Percentiles rank a stretch among this genome's conserved stretches.
Conservation (phyloP, 2,113 vertebrate species). For the Corythaixoides concolor region DNA sequence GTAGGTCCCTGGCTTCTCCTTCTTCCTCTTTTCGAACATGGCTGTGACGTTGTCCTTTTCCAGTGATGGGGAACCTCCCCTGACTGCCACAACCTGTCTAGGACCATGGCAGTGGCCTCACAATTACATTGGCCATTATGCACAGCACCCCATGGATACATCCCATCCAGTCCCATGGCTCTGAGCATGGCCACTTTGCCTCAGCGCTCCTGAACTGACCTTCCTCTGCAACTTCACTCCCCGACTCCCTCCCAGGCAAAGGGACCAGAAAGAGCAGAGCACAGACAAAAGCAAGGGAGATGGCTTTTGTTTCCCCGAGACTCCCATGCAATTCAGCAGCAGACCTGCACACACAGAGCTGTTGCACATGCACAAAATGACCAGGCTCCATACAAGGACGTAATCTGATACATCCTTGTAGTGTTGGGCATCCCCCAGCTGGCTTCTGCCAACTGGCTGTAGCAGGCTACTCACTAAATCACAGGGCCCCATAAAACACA, state of each 20-base stretch:
- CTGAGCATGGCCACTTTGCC: neutral
- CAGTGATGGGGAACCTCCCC: neutral
- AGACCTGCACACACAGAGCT: neutral
- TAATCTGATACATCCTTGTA: neutral
- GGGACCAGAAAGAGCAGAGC: neutral
- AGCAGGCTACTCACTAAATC: neutral
- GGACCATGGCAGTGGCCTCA: neutral
- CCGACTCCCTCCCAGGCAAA: no score
- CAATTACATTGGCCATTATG: neutral
- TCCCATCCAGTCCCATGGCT: neutral
- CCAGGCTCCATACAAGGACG: neutral
- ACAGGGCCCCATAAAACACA: neutral
- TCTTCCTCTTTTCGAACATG: neutral
- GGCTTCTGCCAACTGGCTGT: neutral
- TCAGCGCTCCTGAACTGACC: neutral
- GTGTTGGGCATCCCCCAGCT: neutral
- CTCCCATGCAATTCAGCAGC: neutral
- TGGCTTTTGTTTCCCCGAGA: neutral
- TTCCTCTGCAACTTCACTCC: neutral
- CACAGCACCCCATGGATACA: fast-evolving
- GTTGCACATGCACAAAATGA: neutral
- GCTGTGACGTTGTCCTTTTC: neutral
- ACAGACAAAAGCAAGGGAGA: neutral
- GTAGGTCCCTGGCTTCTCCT: neutral
- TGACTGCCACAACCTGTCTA: neutral